Conservation (phyloP, 2,797 vertebrate genomes). For the Eulemur mongoz region DNA sequence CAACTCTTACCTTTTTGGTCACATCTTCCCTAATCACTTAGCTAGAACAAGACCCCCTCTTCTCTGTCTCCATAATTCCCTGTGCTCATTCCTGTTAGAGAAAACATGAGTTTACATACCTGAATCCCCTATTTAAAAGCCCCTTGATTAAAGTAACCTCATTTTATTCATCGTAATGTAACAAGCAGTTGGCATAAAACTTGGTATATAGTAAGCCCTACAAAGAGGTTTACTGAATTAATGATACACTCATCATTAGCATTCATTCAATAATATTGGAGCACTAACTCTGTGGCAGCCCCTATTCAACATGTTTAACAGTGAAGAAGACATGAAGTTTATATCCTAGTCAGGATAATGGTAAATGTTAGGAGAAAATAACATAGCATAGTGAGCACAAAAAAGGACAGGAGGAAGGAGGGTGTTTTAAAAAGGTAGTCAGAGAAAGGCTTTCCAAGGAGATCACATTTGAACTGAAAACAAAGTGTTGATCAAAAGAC, state of each 20-base stretch:
- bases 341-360: background rate
- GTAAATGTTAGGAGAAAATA: background rate
- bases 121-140: background rate
- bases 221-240: background rate
- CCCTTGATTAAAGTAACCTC: background rate
- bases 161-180: background rate
- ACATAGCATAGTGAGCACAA: background rate
- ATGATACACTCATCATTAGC: background rate
- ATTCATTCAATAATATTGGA: background rate
- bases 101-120: background rate
- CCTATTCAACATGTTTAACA: background rate
- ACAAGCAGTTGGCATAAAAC: background rate
- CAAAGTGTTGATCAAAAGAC: background rate
- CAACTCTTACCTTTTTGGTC: background rate
- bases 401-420: background rate
- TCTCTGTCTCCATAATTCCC: background rate
- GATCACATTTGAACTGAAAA: background rate
- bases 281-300: background rate
- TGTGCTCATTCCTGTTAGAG: background rate
- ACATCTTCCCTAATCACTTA: background rate
- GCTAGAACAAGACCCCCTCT: background rate
- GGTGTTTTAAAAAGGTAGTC: background rate
- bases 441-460: background rate
- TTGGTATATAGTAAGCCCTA: background rate
- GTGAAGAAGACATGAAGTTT: background rate